Base-by-base conservation (phyloP, 1,140 invertebrate species). In the Liolophura sinensis region DNA sequence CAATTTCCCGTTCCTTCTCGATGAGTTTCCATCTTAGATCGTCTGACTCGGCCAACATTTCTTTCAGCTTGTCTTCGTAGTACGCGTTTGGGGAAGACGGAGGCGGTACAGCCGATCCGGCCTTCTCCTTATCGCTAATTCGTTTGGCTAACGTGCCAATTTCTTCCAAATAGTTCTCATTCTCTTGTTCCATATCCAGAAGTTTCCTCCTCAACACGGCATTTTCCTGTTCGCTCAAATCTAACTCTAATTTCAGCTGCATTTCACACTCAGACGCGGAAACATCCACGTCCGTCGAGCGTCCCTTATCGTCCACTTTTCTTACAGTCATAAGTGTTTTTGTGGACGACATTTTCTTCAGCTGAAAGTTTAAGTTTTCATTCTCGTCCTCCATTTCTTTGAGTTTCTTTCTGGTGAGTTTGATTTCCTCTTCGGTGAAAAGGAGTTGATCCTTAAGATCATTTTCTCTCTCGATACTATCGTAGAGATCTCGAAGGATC, bases 381-480 rank as follows among this genome's bases (percentile, higher is more conserved):
- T 96, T 96, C 88, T 96, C 94, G 83, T 95, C 93, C 87, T 96
- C 94, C 78, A 95, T 88, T 70, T 93, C 89, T 70, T 90, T 90
- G 71, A 92, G 88, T 86, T 93, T 94, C 88, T 92, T 93, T 82
- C 93, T 88, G 78, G 93, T 70, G 62, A 75, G 89, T 82, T 89
- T 92, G 78, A 89, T 90, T 88, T 97, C 93, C 84, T 95, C 93
- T 85, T 96, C 93, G 31, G 93, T 90, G 82, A 94, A 95, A 67
- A 90, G 90, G 12, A 97, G 82, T 82, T 97, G 94, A 82, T 97
- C 94, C 69, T 93, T 89, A 0, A 97, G 85, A 86, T 98, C 95
- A 7, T 92, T 93, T 84, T 98, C 95, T 40, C 95, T 83, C 85
- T 98, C 95, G 57, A 95, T 85, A 12, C 92, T 92, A 84, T 96